Percentiles rank a stretch among this genome's conserved stretches.
Evolutionary conservation across 2,888 invertebrate species (phyloP).

Genomic region (Schizotus pectinicornis): DNA sequence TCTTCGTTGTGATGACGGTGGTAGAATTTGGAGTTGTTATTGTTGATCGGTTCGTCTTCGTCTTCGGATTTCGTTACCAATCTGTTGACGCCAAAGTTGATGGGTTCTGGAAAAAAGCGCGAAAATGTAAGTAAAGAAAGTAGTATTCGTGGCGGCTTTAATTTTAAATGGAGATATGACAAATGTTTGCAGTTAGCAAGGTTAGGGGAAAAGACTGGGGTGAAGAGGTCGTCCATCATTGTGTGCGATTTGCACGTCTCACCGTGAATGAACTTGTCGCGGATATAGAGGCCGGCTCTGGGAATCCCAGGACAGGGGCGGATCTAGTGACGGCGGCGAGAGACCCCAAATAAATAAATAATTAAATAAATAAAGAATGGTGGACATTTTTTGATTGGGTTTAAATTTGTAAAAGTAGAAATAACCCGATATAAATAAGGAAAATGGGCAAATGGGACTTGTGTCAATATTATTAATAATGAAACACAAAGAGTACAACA

Average conservation of each 20-base stretch:
- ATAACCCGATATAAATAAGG: no score
- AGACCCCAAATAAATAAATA: no score
- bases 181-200: slow-evolving; percentile 20
- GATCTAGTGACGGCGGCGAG: neutral
- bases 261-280: slow-evolving; percentile 26
- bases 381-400: no score
- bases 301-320: slow-evolving; percentile 9
- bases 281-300: slow-evolving; percentile 6
- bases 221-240: slow-evolving; percentile 27
- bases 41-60: slow-evolving; percentile 66
- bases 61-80: slow-evolving; percentile 68
- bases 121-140: neutral
- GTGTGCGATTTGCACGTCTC: slow-evolving; percentile 28
- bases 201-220: slow-evolving; percentile 14
- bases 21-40: slow-evolving; percentile 58
- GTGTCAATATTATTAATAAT: no score
- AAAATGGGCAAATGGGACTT: no score
- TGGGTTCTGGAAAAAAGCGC: slow-evolving; percentile 70
- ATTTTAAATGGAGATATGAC: slow-evolving; percentile 19
- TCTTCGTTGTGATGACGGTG: slow-evolving; percentile 59
- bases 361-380: no score
- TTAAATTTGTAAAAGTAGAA: no score
- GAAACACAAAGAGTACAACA: no score
- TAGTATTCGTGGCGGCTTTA: neutral
- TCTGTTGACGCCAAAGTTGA: slow-evolving; percentile 85